Percentiles rank a stretch among this genome's conserved stretches.
Conservation (phyloP, 2,797 vertebrate genomes). For the Rhabdomys pumilio region DNA sequence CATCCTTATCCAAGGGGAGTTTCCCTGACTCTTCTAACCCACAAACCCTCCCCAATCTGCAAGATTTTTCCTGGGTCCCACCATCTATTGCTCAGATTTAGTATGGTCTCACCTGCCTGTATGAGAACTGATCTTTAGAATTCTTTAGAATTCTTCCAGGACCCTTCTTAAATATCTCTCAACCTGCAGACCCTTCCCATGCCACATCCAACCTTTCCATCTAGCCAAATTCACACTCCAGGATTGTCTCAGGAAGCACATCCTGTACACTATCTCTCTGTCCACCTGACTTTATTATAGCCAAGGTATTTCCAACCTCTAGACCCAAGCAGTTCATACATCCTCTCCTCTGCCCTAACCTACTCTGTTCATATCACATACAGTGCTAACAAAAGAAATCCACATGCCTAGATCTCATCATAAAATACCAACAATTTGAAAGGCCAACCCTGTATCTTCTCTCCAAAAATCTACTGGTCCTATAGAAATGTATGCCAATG, state of each 20-base stretch:
- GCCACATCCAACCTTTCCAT: neutral
- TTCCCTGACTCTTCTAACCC: neutral
- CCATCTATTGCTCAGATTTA: neutral
- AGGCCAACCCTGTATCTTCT: neutral
- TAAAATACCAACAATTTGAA: neutral
- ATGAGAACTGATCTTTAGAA: neutral
- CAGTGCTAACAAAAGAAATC: neutral
- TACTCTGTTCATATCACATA: neutral
- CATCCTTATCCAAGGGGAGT: neutral
- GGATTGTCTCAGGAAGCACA: neutral
- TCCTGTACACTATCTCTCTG: neutral
- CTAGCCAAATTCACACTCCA: neutral
- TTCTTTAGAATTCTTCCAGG: neutral
- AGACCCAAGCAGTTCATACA: neutral
- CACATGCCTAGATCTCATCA: neutral
- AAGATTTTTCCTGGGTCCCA: neutral
- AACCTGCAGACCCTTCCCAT: neutral
- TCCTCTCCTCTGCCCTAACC: neutral
- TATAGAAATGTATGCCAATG: neutral
- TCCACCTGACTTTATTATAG: neutral
- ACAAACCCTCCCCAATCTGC: neutral
- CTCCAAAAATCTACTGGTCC: neutral
- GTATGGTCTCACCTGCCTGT: neutral
- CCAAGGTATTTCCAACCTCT: neutral
- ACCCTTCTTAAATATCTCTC: neutral